phyloP scores from a whole-genome alignment of 2,113 vertebrate species.

The Scomber japonicus region DNA sequence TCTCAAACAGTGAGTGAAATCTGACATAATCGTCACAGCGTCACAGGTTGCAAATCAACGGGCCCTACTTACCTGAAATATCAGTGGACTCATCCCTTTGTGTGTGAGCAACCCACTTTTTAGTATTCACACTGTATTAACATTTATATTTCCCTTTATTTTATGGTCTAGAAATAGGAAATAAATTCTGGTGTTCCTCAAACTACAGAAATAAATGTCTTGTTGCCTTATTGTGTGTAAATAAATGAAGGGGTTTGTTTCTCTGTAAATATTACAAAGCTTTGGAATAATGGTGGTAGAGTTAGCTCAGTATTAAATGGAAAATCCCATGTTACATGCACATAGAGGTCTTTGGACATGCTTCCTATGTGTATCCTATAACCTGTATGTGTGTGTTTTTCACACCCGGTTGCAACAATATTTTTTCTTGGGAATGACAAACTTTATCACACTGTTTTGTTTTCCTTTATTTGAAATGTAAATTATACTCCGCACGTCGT shows the following conservation, averaged over 20 bases:
- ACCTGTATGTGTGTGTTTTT: background rate
- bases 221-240: background rate
- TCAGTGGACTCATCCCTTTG: background rate
- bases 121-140: conserved; percentile 3
- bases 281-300: background rate
- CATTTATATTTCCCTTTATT: background rate
- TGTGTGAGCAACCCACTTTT: conserved; percentile 17
- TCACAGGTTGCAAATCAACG: conserved; percentile 39
- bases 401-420: background rate
- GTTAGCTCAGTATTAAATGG: background rate
- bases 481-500: background rate
- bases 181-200: background rate
- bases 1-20: conserved; percentile 52
- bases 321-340: conserved; percentile 7
- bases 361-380: conserved; percentile 3
- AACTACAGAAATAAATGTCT: background rate
- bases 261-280: background rate
- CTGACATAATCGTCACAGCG: conserved; percentile 7
- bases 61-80: conserved; percentile 10
- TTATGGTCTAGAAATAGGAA: background rate
- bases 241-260: background rate
- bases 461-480: background rate
- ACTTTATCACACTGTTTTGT: background rate
- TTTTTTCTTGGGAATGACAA: background rate
- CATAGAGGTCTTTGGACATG: background rate